Conservation (phyloP, 2,888 invertebrate genomes). For the Eupithecia insigniata region DNA sequence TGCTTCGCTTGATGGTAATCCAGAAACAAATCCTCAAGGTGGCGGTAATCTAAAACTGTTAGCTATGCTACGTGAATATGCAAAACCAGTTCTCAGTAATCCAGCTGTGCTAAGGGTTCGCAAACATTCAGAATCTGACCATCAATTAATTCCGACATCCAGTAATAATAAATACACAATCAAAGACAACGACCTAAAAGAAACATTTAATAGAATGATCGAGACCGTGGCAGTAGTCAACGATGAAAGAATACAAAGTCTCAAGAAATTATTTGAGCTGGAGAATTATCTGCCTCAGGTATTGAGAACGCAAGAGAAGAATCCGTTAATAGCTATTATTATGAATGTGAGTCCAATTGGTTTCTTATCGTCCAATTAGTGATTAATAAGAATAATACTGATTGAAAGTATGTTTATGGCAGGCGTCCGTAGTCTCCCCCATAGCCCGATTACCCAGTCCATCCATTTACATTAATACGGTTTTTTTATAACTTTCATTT, state of each 20-base stretch:
- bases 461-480: too few species aligned
- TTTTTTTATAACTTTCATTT: too few species aligned
- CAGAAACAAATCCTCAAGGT: not conserved
- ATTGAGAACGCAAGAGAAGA: not conserved
- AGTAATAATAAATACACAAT: not conserved
- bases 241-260: slow-evolving; percentile 10
- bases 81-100: not conserved
- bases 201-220: slow-evolving; percentile 15
- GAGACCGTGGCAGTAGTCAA: slow-evolving; percentile 8
- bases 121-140: not conserved
- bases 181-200: slow-evolving; percentile 7
- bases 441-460: too few species aligned
- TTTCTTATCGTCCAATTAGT: not conserved
- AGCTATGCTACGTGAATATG: not conserved
- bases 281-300: slow-evolving; percentile 23
- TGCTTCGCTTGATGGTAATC: not conserved
- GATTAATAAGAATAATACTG: too few species aligned
- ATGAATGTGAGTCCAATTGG: slow-evolving; percentile 20
- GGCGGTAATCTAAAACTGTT: not conserved
- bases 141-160: not conserved
- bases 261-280: slow-evolving; percentile 19
- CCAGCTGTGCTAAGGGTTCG: not conserved
- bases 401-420: too few species aligned
- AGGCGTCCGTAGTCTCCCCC: too few species aligned
- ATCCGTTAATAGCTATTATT: slow-evolving; percentile 18